Conservation (phyloP, 2,888 invertebrate species). For the Torymus auratus region DNA sequence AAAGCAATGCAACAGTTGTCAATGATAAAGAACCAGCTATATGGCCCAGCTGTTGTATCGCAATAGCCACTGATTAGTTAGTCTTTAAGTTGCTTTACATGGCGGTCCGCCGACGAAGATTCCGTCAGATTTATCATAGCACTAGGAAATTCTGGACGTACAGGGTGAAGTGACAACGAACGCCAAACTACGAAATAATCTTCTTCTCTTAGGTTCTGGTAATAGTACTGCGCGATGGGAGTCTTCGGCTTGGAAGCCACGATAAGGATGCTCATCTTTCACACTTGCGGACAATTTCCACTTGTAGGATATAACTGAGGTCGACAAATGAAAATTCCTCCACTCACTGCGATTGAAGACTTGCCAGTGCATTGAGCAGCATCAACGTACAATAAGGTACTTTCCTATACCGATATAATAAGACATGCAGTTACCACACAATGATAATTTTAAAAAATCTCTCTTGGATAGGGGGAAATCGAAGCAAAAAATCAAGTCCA, state of each 20-base stretch:
- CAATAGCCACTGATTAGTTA: slow-evolving; percentile 6
- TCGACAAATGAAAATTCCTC: not conserved
- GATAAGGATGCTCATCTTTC: slow-evolving; percentile 59
- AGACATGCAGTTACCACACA: no score
- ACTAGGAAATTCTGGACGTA: not conserved
- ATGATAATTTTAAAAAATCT: no score
- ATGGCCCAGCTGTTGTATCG: slow-evolving; percentile 54
- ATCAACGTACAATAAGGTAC: slow-evolving; percentile 28
- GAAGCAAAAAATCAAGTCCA: no score
- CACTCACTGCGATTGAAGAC: not conserved
- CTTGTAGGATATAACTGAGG: slow-evolving; percentile 49
- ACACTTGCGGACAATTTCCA: slow-evolving; percentile 62
- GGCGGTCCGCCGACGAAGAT: not conserved
- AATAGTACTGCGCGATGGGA: not conserved
- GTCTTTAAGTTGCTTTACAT: slow-evolving; percentile 61
- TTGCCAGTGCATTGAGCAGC: slow-evolving; percentile 39
- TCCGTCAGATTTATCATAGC: not conserved
- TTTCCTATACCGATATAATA: not conserved
- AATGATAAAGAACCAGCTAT: slow-evolving; percentile 56
- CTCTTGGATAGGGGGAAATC: no score
- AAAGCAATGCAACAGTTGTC: not conserved
- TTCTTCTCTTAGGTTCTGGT: not conserved
- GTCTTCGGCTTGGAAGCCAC: slow-evolving; percentile 54
- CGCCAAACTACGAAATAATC: not conserved
- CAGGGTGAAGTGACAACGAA: not conserved